phyloP scores from a whole-genome alignment of 1,140 invertebrate genomes.

The Papilio glaucus region DNA sequence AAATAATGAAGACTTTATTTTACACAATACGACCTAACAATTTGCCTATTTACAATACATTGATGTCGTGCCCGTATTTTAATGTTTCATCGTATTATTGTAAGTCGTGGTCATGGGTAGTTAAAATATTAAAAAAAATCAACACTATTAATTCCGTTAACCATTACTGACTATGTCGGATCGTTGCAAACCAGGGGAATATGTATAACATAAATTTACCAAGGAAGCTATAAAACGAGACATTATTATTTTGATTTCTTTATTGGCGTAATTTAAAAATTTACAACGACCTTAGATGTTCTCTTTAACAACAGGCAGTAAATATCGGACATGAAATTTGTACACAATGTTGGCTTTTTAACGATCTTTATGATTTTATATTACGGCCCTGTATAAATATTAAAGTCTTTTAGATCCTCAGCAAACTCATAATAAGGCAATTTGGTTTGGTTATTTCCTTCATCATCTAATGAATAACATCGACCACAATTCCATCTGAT shows the following conservation, averaged over 20 bases:
- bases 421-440: background rate
- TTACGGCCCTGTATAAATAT: background rate
- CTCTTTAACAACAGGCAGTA: background rate
- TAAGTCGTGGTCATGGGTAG: too few species aligned
- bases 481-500: background rate
- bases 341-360: slow-evolving; percentile 23
- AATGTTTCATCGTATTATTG: too few species aligned
- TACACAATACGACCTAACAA: too few species aligned
- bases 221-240: slow-evolving; percentile 15
- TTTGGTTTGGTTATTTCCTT: background rate
- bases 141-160: too few species aligned
- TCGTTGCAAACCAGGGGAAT: too few species aligned
- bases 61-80: too few species aligned
- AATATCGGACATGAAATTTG: background rate
- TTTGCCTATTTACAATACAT: too few species aligned
- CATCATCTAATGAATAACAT: background rate
- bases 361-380: slow-evolving; percentile 14
- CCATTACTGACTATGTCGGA: too few species aligned
- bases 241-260: slow-evolving; percentile 5
- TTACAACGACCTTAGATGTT: slow-evolving; percentile 4
- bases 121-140: too few species aligned
- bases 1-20: too few species aligned
- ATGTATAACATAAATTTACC: background rate
- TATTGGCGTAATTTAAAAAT: background rate
- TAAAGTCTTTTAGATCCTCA: background rate